These are phyloP conservation scores for Drosophila hamatofila DNA, from an alignment of 2,888 invertebrate species.

Conservation along the genomic window DNA sequence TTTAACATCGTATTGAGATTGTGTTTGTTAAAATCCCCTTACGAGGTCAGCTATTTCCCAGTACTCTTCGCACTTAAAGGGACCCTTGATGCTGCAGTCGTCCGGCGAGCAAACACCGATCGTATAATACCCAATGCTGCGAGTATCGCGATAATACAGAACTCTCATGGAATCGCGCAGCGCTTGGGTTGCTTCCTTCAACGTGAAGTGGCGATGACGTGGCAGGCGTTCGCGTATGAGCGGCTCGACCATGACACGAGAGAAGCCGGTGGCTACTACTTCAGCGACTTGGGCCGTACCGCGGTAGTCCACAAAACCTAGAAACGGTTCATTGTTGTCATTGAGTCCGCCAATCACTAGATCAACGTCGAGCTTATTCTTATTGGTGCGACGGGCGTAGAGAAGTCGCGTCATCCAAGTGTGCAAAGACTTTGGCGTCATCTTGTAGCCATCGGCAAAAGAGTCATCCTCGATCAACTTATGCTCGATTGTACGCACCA, in stretches of 20 bases:
- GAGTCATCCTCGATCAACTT: background rate
- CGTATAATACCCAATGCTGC: background rate
- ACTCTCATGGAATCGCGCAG: background rate
- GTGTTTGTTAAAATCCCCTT: background rate
- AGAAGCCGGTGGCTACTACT: background rate
- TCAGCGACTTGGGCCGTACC: background rate
- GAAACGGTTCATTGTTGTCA: background rate
- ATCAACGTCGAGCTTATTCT: background rate
- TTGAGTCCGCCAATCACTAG: background rate
- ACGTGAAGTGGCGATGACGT: background rate
- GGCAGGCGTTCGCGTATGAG: background rate
- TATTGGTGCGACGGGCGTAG: background rate
- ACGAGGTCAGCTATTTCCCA: background rate
- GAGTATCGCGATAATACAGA: background rate
- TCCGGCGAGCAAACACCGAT: background rate
- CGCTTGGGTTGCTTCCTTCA: accelerated
- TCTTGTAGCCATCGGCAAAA: background rate
- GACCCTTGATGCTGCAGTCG: background rate
- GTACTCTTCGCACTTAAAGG: background rate
- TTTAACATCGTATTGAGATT: too few relatives aligned
- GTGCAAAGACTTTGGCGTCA: background rate
- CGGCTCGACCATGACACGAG: background rate
- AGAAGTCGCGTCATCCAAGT: background rate
- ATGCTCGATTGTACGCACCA: background rate
- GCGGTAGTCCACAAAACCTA: background rate